Evolutionary conservation across 1,140 invertebrate genomes (phyloP).

Genomic region (Odontomachus brunneus): DNA sequence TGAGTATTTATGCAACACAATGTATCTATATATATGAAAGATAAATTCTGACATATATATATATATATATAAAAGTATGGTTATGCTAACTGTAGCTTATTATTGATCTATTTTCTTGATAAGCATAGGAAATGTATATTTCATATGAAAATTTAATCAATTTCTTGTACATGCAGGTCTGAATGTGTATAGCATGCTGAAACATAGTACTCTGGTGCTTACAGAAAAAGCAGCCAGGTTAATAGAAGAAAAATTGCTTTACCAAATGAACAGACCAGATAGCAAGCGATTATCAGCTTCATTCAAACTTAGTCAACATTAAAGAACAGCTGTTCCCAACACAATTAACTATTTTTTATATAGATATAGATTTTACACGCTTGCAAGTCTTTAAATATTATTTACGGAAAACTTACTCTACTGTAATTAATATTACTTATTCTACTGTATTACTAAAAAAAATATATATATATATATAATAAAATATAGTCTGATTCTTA

Average conservation of each 20-base stretch:
- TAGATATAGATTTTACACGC: slow-evolving; percentile 29
- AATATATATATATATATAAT: too few relatives aligned
- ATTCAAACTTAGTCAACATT: slow-evolving; percentile 73
- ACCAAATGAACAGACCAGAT: slow-evolving; percentile 90
- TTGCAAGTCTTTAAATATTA: not conserved
- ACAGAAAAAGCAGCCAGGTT: slow-evolving; percentile 93
- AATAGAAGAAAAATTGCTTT: slow-evolving; percentile 95
- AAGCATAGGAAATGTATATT: not conserved
- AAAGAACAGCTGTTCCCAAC: slow-evolving; percentile 26
- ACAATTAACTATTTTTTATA: slow-evolving; percentile 23
- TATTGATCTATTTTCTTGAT: too few relatives aligned
- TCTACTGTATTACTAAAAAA: too few relatives aligned
- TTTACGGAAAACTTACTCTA: too few relatives aligned
- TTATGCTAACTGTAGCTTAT: slow-evolving; percentile 83
- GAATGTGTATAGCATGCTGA: slow-evolving; percentile 96
- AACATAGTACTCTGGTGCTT: slow-evolving; percentile 97
- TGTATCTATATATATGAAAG: slow-evolving; percentile 1
- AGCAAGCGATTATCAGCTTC: slow-evolving; percentile 45
- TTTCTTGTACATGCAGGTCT: slow-evolving; percentile 84
- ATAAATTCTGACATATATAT: too few relatives aligned
- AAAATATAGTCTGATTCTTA: too few relatives aligned
- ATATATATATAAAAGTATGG: slow-evolving; percentile 86
- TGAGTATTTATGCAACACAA: slow-evolving; percentile 77
- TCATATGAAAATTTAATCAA: slow-evolving; percentile 14
- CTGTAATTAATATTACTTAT: too few relatives aligned